Base-by-base conservation (phyloP, 2,797 vertebrate genomes). In the Pyrrhura leucotis region DNA sequence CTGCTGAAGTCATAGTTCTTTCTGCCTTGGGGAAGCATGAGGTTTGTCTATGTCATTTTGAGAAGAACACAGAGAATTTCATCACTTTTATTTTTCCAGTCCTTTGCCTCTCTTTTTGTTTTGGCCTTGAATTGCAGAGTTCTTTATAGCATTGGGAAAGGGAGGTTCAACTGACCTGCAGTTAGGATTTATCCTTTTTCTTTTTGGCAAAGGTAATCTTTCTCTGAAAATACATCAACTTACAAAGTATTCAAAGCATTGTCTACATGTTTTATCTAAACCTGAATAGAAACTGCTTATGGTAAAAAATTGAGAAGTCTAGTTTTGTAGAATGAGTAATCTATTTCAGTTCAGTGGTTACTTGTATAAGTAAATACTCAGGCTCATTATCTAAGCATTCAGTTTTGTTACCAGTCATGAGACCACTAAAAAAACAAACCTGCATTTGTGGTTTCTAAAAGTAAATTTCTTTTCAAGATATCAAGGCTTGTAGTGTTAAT, bases 371-470 rank as follows among this genome's bases (percentile, higher is more conserved):
- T 90, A 54, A 65, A 95, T 25, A 88, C 65, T 72, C 62, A 72
- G 58, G 67, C 14, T 80, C 80, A 29, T 90, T 94, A 72, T 84
- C 88, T 89, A 94, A 90, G 71, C 26, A 44, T 71, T 84, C 59
- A 88, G 51, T 87, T 91, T 76, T 89, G 68, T 93, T 93, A 88
- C 66, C 71, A 61, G 67, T 85, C 90, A 90, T 45, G 53, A 93
- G 89, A 71, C 76, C 81, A 85, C 83, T 82, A 18, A 71, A 73
- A 74, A 91, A 78, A 7, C 65, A 94, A 94, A 81, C 66, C 33
- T 68, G 67, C 40, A 6, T 44, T 94, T 96, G 89, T 89, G 83
- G 47, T 93, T 93, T 90, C 75, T 91, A 45, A 69, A 94, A 93
- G 68, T 68, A 77, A 66, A 53, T 88, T 90, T 89, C 29, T 89